These are phyloP conservation scores for Rhodinocichla rosea DNA, from an alignment of 2,113 vertebrate species.

Conservation along the genomic window DNA sequence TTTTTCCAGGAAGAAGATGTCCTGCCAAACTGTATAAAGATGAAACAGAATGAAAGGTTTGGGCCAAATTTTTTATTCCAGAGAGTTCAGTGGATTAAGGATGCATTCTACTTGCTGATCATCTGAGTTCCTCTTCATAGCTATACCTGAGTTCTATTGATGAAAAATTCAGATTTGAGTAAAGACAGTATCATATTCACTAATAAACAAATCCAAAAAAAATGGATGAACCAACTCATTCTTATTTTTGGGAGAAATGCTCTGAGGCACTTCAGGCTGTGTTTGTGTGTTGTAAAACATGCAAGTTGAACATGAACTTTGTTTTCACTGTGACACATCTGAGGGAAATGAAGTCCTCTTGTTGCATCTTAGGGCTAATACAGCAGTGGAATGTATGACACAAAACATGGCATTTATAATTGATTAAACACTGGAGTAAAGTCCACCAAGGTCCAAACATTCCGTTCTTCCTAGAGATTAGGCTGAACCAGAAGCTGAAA, in stretches of 20 bases:
- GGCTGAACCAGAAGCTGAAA: not conserved
- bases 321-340: not conserved
- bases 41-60: not conserved
- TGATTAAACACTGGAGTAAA: not conserved
- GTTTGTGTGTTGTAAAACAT: not conserved
- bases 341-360: not conserved
- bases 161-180: not conserved
- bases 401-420: not conserved
- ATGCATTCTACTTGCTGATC: not conserved
- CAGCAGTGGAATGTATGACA: not conserved
- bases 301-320: not conserved
- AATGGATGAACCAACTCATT: not conserved
- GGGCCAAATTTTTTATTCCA: not conserved
- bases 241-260: not conserved
- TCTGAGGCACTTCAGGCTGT: not conserved
- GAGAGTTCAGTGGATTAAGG: not conserved
- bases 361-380: not conserved
- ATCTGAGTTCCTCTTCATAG: not conserved
- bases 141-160: not conserved
- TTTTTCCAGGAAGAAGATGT: not conserved
- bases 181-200: not conserved
- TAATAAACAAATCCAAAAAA: not conserved
- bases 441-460: not conserved
- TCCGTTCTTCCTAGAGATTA: not conserved
- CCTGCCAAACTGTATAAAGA: not conserved